Evolutionary conservation across 64 coral and sea anemone species (phyloP).

Genomic region (Porites australiensis): DNA sequence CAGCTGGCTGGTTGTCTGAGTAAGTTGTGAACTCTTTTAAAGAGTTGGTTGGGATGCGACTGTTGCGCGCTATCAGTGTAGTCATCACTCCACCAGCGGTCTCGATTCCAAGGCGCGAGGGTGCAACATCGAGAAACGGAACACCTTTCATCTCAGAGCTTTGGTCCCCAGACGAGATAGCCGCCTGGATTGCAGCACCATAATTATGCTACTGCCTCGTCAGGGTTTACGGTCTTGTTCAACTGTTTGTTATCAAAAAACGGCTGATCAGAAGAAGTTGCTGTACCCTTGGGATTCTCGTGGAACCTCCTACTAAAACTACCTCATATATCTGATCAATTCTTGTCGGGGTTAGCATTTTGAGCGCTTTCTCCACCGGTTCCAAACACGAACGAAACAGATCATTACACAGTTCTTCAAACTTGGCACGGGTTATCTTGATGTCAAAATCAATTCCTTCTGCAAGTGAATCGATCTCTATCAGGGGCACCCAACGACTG

Average conservation of each 20-base stretch:
- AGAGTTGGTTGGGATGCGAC: slow-evolving; percentile 71
- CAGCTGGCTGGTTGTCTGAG: slow-evolving; percentile 81
- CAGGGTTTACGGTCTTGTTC: slow-evolving; percentile 93
- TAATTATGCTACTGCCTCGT: slow-evolving; percentile 88
- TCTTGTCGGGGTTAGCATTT: slow-evolving; percentile 75
- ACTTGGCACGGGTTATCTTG: slow-evolving; percentile 80
- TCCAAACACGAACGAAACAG: slow-evolving; percentile 83
- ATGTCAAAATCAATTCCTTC: slow-evolving; percentile 86
- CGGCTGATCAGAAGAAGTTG: slow-evolving; percentile 34
- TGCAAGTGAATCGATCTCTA: slow-evolving; percentile 69
- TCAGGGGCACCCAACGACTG: too few species aligned
- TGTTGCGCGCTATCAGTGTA: slow-evolving; percentile 78
- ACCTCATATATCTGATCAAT: slow-evolving; percentile 63
- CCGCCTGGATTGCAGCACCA: slow-evolving; percentile 87
- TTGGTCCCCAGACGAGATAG: slow-evolving; percentile 76
- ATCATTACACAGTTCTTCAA: slow-evolving; percentile 90
- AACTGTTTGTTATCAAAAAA: slow-evolving; percentile 76
- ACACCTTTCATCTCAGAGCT: slow-evolving; percentile 73
- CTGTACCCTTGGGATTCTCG: slow-evolving; percentile 86
- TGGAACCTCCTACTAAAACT: slow-evolving; percentile 87
- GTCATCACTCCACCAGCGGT: slow-evolving; percentile 80
- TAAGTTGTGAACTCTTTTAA: slow-evolving; percentile 73
- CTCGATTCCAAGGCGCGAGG: slow-evolving; percentile 74
- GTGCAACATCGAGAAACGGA: slow-evolving; percentile 78
- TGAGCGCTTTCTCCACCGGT: slow-evolving; percentile 72